Evolutionary conservation across 2,888 invertebrate genomes (phyloP).

Genomic region (Agriotes lineatus): DNA sequence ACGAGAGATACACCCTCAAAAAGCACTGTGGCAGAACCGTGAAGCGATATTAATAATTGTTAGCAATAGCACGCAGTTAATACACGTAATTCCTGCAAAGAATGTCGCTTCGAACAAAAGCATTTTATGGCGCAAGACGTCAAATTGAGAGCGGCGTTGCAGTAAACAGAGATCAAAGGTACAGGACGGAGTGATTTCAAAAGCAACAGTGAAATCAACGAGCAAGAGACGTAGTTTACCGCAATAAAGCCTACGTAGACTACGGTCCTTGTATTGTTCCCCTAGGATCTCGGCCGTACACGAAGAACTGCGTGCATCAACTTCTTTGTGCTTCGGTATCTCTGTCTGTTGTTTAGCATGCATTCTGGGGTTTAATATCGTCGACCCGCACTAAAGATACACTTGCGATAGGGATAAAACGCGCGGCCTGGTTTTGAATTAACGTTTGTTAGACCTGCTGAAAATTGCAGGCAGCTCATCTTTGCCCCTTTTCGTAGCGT

Average conservation of each 20-base stretch:
- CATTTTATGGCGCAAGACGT: slow-evolving; percentile 14
- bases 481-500: too few species aligned
- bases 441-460: too few species aligned
- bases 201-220: slow-evolving; percentile 14
- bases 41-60: slow-evolving; percentile 4
- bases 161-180: slow-evolving; percentile 18
- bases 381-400: neutral
- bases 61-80: slow-evolving; percentile 2
- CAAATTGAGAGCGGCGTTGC: slow-evolving; percentile 4
- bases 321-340: slow-evolving; percentile 10
- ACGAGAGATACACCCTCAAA: neutral
- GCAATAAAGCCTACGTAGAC: slow-evolving; percentile 15
- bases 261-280: slow-evolving; percentile 12
- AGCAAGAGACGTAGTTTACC: slow-evolving; percentile 12
- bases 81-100: slow-evolving; percentile 7
- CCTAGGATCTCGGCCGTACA: slow-evolving; percentile 10
- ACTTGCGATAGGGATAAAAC: neutral
- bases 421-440: too few species aligned
- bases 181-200: slow-evolving; percentile 8
- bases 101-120: slow-evolving; percentile 5
- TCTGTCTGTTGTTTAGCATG: slow-evolving; percentile 11
- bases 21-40: neutral
- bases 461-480: too few species aligned
- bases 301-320: slow-evolving; percentile 16
- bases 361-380: slow-evolving; percentile 8